A percentile compares a stretch with the other conserved stretches of the same genome.
These are phyloP conservation scores for Hypomecis punctinalis DNA, from an alignment of 2,888 invertebrate species.

Conservation along the genomic window DNA sequence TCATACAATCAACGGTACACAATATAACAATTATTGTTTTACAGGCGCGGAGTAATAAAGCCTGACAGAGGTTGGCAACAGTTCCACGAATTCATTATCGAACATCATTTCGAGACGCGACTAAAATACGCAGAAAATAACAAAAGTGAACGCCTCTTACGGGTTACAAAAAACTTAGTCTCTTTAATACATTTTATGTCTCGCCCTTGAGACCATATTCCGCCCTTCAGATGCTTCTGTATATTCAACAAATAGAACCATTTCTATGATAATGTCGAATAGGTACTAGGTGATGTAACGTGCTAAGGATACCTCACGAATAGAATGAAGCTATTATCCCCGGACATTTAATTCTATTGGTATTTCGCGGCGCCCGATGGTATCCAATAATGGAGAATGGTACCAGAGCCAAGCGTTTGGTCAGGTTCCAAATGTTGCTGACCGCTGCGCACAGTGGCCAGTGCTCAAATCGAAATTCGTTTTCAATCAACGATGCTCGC, in stretches of 20 bases:
- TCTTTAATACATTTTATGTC: conserved; percentile 32
- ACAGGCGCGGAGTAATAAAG: conserved; percentile 49
- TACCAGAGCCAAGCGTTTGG: conserved; percentile 13
- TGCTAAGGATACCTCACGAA: conserved; percentile 45
- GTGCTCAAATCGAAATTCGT: conserved; percentile 70
- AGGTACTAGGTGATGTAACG: conserved; percentile 41
- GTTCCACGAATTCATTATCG: conserved; percentile 36
- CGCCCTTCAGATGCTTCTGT: conserved; percentile 40
- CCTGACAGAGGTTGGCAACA: conserved; percentile 52
- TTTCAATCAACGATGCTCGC: conserved; percentile 69
- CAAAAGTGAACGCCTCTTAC: conserved; percentile 13
- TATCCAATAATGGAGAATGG: conserved; percentile 7
- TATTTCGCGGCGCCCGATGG: conserved; percentile 45
- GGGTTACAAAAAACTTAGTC: conserved; percentile 30
- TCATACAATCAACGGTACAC: conserved; percentile 59
- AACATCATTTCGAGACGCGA: conserved; percentile 17
- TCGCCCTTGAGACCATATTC: conserved; percentile 37
- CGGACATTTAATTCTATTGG: conserved; percentile 51
- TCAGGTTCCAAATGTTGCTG: conserved; percentile 54
- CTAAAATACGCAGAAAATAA: conserved; percentile 29
- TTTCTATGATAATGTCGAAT: conserved; percentile 54
- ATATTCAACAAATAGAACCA: conserved; percentile 53
- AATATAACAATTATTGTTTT: conserved; percentile 59
- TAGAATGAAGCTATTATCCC: conserved; percentile 53
- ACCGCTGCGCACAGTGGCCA: conserved; percentile 55